Percentiles rank a stretch among this genome's conserved stretches.
These are phyloP conservation scores for Leptonema lineaticorne DNA, from an alignment of 1,140 invertebrate species.

Conservation along the genomic window DNA sequence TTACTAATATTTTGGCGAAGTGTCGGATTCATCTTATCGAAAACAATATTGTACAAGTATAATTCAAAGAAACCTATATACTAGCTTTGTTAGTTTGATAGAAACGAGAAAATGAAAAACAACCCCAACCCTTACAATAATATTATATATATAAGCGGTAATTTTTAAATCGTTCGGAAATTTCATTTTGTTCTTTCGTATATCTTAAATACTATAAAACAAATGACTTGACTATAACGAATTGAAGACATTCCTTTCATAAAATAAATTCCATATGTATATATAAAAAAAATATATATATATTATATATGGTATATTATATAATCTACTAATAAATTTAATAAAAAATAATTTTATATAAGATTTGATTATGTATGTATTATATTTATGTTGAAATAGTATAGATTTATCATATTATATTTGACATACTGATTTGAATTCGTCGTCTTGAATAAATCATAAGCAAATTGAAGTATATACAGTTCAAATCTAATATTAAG, in stretches of 20 bases:
- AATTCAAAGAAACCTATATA: no score
- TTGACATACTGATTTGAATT: no score
- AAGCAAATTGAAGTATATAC: neutral
- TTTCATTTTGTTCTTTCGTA: slow-evolving; percentile 22
- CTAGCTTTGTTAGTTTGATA: no score
- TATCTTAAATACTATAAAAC: slow-evolving; percentile 21
- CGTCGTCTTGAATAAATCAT: neutral
- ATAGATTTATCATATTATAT: no score
- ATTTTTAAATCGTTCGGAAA: slow-evolving; percentile 35
- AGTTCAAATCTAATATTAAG: slow-evolving; percentile 7
- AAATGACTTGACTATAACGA: slow-evolving; percentile 18
- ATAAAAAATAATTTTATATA: neutral
- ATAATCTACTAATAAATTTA: neutral
- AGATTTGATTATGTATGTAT: neutral
- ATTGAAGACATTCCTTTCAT: neutral
- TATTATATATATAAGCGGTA: slow-evolving; percentile 10
- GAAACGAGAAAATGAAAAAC: no score
- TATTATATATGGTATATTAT: neutral
- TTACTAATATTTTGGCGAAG: no score
- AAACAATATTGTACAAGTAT: no score
- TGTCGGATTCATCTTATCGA: slow-evolving; percentile 10
- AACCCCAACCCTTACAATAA: no score
- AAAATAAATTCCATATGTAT: neutral
- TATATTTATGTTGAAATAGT: neutral
- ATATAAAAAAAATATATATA: neutral